phyloP scores from a whole-genome alignment of 2,888 invertebrate genomes.

The Phasia obesa region DNA sequence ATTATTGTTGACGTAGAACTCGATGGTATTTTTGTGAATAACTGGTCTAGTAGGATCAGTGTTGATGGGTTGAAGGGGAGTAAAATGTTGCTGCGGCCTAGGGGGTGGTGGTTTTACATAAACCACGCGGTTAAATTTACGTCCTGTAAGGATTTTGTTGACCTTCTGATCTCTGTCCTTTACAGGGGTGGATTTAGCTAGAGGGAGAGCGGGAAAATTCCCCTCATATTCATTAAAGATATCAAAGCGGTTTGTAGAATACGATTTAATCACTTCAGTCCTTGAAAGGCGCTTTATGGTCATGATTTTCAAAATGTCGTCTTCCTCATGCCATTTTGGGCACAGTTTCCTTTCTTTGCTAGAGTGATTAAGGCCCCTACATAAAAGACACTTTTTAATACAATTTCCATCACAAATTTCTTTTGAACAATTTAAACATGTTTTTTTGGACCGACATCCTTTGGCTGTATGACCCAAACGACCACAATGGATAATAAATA shows the following conservation, averaged over 20 bases:
- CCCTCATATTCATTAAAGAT: too few species aligned
- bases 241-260: neutral
- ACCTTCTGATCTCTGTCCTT: conserved; percentile 11
- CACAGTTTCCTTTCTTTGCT: neutral
- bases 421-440: neutral
- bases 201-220: neutral
- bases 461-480: conserved; percentile 16
- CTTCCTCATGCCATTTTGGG: neutral
- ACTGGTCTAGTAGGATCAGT: neutral
- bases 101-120: too few species aligned
- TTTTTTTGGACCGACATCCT: conserved; percentile 10
- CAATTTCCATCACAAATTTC: neutral
- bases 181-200: neutral
- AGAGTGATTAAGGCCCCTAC: neutral
- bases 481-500: conserved; percentile 12
- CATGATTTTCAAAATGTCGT: too few species aligned
- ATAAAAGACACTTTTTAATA: conserved; percentile 10
- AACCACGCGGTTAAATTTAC: neutral
- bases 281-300: neutral
- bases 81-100: too few species aligned
- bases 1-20: neutral
- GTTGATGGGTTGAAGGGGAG: too few species aligned
- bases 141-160: conserved; percentile 6
- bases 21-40: neutral
- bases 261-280: neutral